Conservation (phyloP, 2,888 invertebrate species). For the Leucophenga maculata region DNA sequence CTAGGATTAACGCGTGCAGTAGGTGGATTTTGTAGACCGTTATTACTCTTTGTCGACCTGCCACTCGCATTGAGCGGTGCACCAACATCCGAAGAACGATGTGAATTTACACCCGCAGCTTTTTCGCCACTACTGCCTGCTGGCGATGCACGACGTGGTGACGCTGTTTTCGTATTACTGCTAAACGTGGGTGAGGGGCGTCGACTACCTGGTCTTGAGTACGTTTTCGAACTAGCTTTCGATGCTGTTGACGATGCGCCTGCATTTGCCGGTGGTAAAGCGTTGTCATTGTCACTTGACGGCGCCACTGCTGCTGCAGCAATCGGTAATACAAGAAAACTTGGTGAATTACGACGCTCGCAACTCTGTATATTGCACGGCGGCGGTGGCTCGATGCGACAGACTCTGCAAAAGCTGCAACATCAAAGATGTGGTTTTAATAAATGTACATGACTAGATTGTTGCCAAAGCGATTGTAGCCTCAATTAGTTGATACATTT, state of each 20-base stretch:
- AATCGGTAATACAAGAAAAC: conserved; percentile 14
- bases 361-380: neutral
- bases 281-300: neutral
- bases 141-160: too few relatives aligned
- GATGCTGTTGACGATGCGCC: neutral
- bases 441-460: neutral
- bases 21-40: too few relatives aligned
- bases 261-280: neutral
- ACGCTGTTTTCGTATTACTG: too few relatives aligned
- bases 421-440: neutral
- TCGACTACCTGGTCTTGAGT: too few relatives aligned
- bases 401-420: conserved; percentile 2
- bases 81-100: too few relatives aligned
- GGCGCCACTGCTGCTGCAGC: neutral
- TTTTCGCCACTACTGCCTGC: neutral
- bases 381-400: neutral
- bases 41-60: too few relatives aligned
- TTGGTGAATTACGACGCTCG: neutral
- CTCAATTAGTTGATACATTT: too few relatives aligned
- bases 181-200: too few relatives aligned
- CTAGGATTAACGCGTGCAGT: too few relatives aligned
- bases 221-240: too few relatives aligned
- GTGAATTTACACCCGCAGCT: neutral
- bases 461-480: neutral
- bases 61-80: too few relatives aligned